phyloP scores from a whole-genome alignment of 2,113 vertebrate genomes.

The Neolamprologus ventralis region DNA sequence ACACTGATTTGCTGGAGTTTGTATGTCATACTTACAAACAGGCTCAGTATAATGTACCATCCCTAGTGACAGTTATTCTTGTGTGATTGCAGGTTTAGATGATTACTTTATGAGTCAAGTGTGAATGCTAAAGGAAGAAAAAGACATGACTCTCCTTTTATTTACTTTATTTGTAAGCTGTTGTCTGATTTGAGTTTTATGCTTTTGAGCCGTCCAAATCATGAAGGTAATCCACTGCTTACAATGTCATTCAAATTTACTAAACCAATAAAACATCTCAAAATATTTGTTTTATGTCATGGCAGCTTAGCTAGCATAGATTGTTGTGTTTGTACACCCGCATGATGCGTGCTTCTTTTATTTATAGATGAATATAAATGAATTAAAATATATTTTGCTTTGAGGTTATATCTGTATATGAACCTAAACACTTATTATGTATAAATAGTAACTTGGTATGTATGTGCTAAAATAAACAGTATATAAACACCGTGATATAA shows the following conservation, averaged over 20 bases:
- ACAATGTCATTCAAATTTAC: not conserved
- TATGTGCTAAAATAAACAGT: not conserved
- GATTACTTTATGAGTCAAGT: not conserved
- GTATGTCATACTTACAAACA: constrained; percentile 1
- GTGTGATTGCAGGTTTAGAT: constrained; percentile 18
- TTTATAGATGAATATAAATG: not conserved
- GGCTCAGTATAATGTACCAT: not conserved
- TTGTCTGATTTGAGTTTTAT: not conserved
- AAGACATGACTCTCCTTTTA: not conserved
- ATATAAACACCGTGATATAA: not conserved
- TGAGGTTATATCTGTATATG: not conserved
- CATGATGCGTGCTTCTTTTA: not conserved
- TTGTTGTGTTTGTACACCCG: not conserved
- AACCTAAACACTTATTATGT: not conserved
- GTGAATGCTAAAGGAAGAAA: not conserved
- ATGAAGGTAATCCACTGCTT: not conserved
- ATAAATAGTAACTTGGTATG: not conserved
- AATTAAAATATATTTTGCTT: not conserved
- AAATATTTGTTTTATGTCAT: not conserved
- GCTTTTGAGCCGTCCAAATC: not conserved
- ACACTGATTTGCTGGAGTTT: not conserved
- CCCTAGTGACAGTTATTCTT: not conserved
- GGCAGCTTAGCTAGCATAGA: not conserved
- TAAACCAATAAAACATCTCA: not conserved
- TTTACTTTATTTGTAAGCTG: not conserved